A percentile compares a stretch with the other conserved stretches of the same genome.
These are phyloP conservation scores for Lysandra coridon DNA, from an alignment of 2,888 invertebrate species.

Conservation along the genomic window DNA sequence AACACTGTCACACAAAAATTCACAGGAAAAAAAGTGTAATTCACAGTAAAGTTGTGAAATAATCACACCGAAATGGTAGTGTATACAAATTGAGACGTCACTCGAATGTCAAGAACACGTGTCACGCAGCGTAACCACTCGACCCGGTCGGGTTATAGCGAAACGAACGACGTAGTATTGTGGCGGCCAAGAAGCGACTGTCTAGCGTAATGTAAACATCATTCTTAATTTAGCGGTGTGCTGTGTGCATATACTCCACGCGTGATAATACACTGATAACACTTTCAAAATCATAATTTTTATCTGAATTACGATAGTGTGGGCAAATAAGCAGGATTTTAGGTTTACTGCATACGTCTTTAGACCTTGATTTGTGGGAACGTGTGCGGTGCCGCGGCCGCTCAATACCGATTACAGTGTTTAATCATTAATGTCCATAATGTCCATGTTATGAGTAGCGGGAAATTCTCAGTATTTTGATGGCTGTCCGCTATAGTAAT, in stretches of 20 bases:
- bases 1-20: slow-evolving; percentile 33
- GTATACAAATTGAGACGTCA: slow-evolving; percentile 33
- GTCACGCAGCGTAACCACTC: slow-evolving; percentile 31
- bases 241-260: slow-evolving; percentile 3
- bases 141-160: slow-evolving; percentile 42
- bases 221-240: slow-evolving; percentile 14
- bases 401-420: not conserved
- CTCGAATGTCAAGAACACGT: not conserved
- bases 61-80: slow-evolving; percentile 38
- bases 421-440: no score
- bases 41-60: slow-evolving; percentile 36
- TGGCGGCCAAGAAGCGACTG: slow-evolving; percentile 36
- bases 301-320: slow-evolving; percentile 31
- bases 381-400: not conserved
- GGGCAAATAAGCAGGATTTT: not conserved
- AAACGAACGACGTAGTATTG: slow-evolving; percentile 32
- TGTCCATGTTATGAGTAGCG: slow-evolving; percentile 2
- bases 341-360: not conserved
- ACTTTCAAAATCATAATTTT: slow-evolving; percentile 31
- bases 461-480: slow-evolving; percentile 9
- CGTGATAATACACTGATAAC: slow-evolving; percentile 20
- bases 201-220: slow-evolving; percentile 23
- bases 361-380: not conserved
- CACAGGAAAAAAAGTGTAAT: slow-evolving; percentile 12
- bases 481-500: not conserved